phyloP scores from a whole-genome alignment of 2,113 vertebrate species.

The Thymallus thymallus region DNA sequence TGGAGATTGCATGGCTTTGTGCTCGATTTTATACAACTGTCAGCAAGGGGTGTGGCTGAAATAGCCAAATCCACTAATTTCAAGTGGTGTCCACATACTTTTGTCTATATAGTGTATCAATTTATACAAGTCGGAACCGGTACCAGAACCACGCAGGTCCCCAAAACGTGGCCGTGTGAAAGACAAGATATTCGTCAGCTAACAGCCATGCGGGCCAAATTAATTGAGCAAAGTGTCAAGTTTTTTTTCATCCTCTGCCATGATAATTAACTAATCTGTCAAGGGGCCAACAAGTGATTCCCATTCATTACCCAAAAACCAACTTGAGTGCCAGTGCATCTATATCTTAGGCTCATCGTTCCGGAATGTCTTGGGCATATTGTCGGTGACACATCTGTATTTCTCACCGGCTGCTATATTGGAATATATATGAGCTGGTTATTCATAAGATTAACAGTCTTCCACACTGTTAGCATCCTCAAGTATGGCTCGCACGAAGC shows the following conservation, averaged over 20 bases:
- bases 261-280: constrained; percentile 72
- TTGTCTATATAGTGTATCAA: too few species aligned
- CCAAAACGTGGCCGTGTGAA: constrained; percentile 28
- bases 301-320: constrained; percentile 55
- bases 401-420: constrained; percentile 5
- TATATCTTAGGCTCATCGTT: constrained; percentile 41
- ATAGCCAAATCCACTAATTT: too few species aligned
- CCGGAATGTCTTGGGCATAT: constrained; percentile 31
- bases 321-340: constrained; percentile 37
- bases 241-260: constrained; percentile 46
- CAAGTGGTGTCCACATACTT: too few species aligned
- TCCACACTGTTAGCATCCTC: too few species aligned
- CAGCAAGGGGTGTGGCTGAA: too few species aligned
- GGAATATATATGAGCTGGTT: constrained; percentile 26
- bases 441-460: constrained; percentile 25
- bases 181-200: constrained; percentile 41
- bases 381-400: background rate
- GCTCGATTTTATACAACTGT: too few species aligned
- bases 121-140: too few species aligned
- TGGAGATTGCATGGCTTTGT: too few species aligned
- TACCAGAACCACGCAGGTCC: too few species aligned
- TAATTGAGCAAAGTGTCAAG: constrained; percentile 51
- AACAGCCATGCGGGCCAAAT: constrained; percentile 40
- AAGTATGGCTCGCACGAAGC: constrained; percentile 34
- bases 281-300: constrained; percentile 59